A percentile compares a stretch with the other conserved stretches of the same genome.
Evolutionary conservation across 2,113 vertebrate species (phyloP).

Genomic region (Paratilapia polleni): DNA sequence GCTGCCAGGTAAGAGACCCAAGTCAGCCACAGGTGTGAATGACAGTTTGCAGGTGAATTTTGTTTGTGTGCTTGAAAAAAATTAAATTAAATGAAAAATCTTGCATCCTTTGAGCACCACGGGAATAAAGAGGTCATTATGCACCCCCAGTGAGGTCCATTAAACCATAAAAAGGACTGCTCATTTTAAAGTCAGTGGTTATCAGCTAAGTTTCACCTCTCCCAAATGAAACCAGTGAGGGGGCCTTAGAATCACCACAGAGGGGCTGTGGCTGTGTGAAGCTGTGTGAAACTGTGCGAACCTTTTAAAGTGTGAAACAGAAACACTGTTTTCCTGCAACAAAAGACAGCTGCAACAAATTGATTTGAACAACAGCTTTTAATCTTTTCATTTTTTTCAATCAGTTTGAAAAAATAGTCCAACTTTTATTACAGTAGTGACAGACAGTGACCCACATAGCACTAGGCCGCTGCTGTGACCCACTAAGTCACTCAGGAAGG

Average conservation of each 20-base stretch:
- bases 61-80: not conserved
- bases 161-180: not conserved
- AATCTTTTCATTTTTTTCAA: not conserved
- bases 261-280: not conserved
- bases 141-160: too few relatives aligned
- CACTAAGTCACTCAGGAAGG: conserved; percentile 45
- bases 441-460: conserved; percentile 56
- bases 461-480: conserved; percentile 38
- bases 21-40: not conserved
- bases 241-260: not conserved
- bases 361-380: not conserved
- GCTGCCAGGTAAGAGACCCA: not conserved
- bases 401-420: not conserved
- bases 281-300: not conserved
- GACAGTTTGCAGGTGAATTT: not conserved
- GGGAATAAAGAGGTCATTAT: accelerated
- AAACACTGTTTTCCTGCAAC: not conserved
- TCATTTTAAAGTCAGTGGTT: not conserved
- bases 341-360: not conserved
- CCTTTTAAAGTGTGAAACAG: not conserved
- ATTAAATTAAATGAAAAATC: not conserved
- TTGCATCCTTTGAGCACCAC: not conserved
- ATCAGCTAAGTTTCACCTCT: not conserved
- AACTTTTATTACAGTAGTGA: conserved; percentile 9
- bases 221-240: not conserved